Conservation (phyloP, 2,888 invertebrate genomes). For the Cetonia aurata region DNA sequence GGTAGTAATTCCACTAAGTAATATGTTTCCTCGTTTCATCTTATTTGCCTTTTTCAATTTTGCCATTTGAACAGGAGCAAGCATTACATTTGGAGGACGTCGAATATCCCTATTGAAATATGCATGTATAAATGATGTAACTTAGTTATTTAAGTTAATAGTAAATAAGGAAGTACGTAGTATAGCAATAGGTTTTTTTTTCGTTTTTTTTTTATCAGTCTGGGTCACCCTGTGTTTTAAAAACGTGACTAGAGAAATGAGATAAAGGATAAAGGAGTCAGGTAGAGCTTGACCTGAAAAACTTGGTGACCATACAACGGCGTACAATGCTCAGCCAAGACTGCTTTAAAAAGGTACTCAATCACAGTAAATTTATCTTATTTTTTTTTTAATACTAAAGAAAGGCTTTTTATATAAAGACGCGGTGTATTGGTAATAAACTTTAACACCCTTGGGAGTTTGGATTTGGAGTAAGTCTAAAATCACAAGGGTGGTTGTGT, state of each 20-base stretch:
- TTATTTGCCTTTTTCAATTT: neutral
- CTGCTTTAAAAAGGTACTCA: slow-evolving; percentile 63
- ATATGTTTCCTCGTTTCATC: neutral
- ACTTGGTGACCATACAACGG: slow-evolving; percentile 57
- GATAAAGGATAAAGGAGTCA: slow-evolving; percentile 58
- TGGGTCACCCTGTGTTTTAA: slow-evolving; percentile 61
- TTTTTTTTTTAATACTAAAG: neutral
- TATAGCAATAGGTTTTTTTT: slow-evolving; percentile 53
- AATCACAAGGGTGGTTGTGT: slow-evolving; percentile 36
- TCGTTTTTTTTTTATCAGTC: slow-evolving; percentile 62
- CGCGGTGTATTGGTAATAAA: slow-evolving; percentile 23
- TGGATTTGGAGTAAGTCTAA: neutral
- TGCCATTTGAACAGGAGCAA: slow-evolving; percentile 28
- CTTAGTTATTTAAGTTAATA: slow-evolving; percentile 56
- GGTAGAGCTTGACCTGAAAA: slow-evolving; percentile 61
- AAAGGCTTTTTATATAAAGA: slow-evolving; percentile 36
- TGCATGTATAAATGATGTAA: slow-evolving; percentile 47
- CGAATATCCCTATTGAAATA: slow-evolving; percentile 62
- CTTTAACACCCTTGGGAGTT: slow-evolving; percentile 11
- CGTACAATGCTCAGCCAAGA: slow-evolving; percentile 56
- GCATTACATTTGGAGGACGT: slow-evolving; percentile 47
- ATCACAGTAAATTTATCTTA: slow-evolving; percentile 62
- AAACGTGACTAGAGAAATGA: slow-evolving; percentile 62
- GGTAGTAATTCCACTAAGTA: too few relatives aligned
- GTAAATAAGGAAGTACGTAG: slow-evolving; percentile 55